Evolutionary conservation across 1,140 invertebrate species (phyloP).

Genomic region (Drosophila rhopaloa): DNA sequence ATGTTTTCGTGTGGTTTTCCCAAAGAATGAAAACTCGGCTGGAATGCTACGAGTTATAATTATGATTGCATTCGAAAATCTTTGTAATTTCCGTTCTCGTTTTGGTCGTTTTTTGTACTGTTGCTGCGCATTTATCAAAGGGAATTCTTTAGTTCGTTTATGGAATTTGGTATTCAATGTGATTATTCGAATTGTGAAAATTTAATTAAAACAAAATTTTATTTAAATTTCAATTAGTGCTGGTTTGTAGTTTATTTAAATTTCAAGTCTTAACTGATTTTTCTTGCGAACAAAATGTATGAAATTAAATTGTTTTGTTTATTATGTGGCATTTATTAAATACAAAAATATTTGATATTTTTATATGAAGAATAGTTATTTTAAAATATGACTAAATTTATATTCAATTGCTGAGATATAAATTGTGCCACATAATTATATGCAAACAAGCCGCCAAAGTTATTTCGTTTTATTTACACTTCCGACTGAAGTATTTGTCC

Average conservation of each 20-base stretch:
- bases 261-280: no score
- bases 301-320: no score
- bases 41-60: slow-evolving; percentile 45
- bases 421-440: slow-evolving; percentile 20
- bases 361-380: no score
- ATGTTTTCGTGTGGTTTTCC: slow-evolving; percentile 58
- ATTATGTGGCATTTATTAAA: no score
- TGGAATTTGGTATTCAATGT: background rate
- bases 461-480: slow-evolving; percentile 25
- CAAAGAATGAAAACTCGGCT: slow-evolving; percentile 40
- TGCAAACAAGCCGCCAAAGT: slow-evolving; percentile 17
- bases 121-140: slow-evolving; percentile 8
- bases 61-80: slow-evolving; percentile 47
- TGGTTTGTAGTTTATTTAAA: no score
- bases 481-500: slow-evolving; percentile 6
- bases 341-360: no score
- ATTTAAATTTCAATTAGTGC: no score
- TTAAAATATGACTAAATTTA: no score
- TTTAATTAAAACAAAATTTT: background rate
- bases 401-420: background rate
- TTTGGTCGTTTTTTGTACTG: background rate
- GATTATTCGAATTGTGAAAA: background rate
- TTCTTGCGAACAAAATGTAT: no score
- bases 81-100: slow-evolving; percentile 28
- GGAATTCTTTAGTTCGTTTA: slow-evolving; percentile 20